Evolutionary conservation across 2,113 vertebrate species (phyloP), one percentile per base, ranked within the genome.

Genomic region (Probosciger aterrimus): DNA sequence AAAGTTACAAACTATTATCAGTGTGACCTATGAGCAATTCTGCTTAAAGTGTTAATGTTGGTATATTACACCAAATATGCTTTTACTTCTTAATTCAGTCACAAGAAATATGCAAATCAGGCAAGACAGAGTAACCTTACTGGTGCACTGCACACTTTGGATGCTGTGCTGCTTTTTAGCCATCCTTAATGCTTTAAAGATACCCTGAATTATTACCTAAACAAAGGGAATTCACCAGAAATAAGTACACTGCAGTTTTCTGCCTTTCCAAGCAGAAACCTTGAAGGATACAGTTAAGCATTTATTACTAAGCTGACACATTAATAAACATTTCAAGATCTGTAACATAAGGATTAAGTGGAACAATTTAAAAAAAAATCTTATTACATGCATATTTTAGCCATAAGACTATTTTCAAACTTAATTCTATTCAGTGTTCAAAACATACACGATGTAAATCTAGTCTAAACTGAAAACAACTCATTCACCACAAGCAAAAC

Each of bases 71-170:
- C 92, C 52, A 96, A 95, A 96, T 92, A 82, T 46, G 68, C 89
- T 94, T 95, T 90, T 70, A 68, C 1, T 6, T 94, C 88, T 91
- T 31, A 49, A 57, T 75, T 65, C 37, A 90, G 20, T 70, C 3
- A 5, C 59, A 90, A 89, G 49, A 75, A 94, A 59, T 44, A 93
- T 52, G 49, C 8, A 2, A 83, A n/a, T 89, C 93, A 94, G 92
- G 94, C 95, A 96, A 95, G 92, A 95, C 91, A 96, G 52, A 76
- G 43, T n/a, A 95, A 93, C 93, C 95, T 97, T 95, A 96, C 88
- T 89, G 70, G 82, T 83, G 79, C 95, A 95, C 70, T 0, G 13
- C 83, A 95, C 83, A 94, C 46, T 65, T 94, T 25, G 68, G 80
- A 69, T 95, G 82, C 74, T 70, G 55, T 91, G 82, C 79, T 91